phyloP scores from a whole-genome alignment of 2,888 invertebrate genomes.

The Thymelicus acteon region DNA sequence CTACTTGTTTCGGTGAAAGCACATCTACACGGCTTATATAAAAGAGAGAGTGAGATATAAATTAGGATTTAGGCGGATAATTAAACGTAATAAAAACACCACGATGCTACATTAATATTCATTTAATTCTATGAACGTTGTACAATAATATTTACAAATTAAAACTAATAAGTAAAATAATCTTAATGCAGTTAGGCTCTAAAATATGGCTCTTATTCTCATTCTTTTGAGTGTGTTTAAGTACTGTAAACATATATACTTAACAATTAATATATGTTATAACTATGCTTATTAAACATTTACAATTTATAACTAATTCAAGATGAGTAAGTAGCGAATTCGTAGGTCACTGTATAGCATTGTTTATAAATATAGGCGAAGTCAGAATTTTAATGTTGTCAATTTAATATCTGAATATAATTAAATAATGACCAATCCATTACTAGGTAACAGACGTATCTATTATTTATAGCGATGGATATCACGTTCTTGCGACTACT shows the following conservation, averaged over 20 bases:
- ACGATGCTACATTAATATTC: slow-evolving; percentile 27
- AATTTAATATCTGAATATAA: no score
- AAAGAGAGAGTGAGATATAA: background rate
- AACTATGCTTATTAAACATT: slow-evolving; percentile 16
- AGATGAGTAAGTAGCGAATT: slow-evolving; percentile 10
- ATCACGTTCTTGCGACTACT: no score
- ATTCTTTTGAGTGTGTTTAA: slow-evolving; percentile 39
- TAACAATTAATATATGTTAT: slow-evolving; percentile 12
- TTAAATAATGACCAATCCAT: no score
- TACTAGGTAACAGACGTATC: no score
- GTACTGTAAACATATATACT: slow-evolving; percentile 25
- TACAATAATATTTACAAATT: slow-evolving; percentile 37
- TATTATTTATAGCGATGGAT: no score
- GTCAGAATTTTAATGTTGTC: background rate
- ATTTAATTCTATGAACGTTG: slow-evolving; percentile 36
- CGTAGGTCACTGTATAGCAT: background rate
- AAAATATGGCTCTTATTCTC: slow-evolving; percentile 44
- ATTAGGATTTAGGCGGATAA: background rate
- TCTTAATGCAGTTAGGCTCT: slow-evolving; percentile 34
- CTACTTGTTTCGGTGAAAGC: background rate
- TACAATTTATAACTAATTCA: slow-evolving; percentile 8
- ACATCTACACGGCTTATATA: background rate
- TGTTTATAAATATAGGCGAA: slow-evolving; percentile 2
- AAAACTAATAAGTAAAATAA: slow-evolving; percentile 28
- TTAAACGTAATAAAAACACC: slow-evolving; percentile 5